Evolutionary conservation across 2,113 vertebrate species (phyloP), one percentile per base, ranked within the genome.

Genomic region (Chloroceryle aenea): DNA sequence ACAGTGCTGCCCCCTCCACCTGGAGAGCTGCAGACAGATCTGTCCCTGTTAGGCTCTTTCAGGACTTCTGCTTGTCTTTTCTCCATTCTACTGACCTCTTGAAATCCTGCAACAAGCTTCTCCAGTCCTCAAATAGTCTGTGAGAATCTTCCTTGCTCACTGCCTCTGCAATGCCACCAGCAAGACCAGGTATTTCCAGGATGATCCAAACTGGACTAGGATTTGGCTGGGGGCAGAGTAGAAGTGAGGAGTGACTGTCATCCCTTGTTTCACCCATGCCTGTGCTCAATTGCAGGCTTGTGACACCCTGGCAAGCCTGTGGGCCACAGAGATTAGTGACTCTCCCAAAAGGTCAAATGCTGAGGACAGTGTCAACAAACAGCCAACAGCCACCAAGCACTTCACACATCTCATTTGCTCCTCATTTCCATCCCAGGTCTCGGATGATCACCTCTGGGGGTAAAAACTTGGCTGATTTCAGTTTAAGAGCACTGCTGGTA

Each of bases 101-200:
- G 43, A 80, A 59, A 67, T n/a, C n/a, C 53, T 61, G 29, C 52
- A 67, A 38, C 38, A 58, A 58, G 42, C 0, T 1, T 8, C 8
- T 34, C 30, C 34, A 56, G 63, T 48, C 42, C 30, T 20, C 50
- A 40, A 14, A 30, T 4, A 47, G 45, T 21, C 43, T 66, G 38
- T n/a, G 26, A 26, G 53, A n/a, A 47, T 42, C 29, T 74, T 61
- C 38, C 16, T 9, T 1, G 0, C 53, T 53, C 2, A 0, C 58
- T 52, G 32, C 50, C 12, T 32, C 43, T 38, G 22, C 0, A 1
- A 15, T 58, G 74, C 29, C n/a, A 69, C 29, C 62, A 68, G 8
- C 47, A 55, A 90, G 40, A 55, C 19, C 47, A 55, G 25, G 7
- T n/a, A 62, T 62, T 69, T 90, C 34, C 47, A 40, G 40, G 29